Evolutionary conservation across 2,113 vertebrate genomes (phyloP), one percentile per base, ranked within the genome.

Genomic region (Aldabrachelys gigantea): DNA sequence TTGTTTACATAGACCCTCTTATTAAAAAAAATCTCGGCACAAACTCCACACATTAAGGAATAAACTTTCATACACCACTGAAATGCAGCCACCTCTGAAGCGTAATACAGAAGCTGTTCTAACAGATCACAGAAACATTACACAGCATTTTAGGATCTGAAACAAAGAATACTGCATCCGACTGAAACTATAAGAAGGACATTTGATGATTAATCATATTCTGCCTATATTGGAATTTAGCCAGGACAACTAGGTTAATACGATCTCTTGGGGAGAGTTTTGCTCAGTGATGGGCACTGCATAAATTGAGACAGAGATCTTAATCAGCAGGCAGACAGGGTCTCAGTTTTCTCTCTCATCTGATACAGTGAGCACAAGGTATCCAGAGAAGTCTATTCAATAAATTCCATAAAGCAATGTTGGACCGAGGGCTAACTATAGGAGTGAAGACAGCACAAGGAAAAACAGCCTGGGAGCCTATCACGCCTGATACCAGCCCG

Each of bases 391-490:
- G 81, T 19, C 69, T 80, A 72, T 89, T 85, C 49, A 5, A 0
- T 0, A 38, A 65, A 27, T 56, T 47, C 65, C 0, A 2, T 0
- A 0, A 17, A 2, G 0, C 0, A 53, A 2, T 0, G 16, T 5
- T 27, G 85, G 88, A 57, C 38, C 1, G 85, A 11, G 0, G 29
- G 72, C 44, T n/a, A 7, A 59, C 19, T 0, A 3, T 6, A 27
- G 83, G 10, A 52, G 10, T 0, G 4, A 47, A 56, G 81, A 5
- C 8, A 6, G 76, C 80, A 29, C 49, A 1, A 0, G 81, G 57
- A 0, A n/a, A 75, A 88, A 79, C 87, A 80, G 10, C 84, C 65
- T 38, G 12, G 38, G 50, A 56, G 12, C 86, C 72, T 3, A 2
- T 41, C 13, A 49, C 0, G 12, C 2, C 79, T 72, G 41, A 8